Conservation (phyloP, 1,140 invertebrate species). For the Heliconius melpomene region DNA sequence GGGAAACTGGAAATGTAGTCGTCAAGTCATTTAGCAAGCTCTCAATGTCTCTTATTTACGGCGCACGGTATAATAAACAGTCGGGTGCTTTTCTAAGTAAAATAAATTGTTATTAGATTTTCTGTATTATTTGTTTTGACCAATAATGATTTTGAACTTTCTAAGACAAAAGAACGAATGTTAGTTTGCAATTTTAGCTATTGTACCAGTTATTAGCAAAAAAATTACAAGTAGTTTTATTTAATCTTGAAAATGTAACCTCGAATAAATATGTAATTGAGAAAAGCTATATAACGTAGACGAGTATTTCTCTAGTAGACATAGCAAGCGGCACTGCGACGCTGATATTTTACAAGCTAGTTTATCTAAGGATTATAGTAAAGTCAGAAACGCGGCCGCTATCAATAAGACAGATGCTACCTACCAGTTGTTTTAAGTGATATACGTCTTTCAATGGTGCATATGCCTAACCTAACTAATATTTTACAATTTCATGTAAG, state of each 20-base stretch:
- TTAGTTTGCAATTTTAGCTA: too few relatives aligned
- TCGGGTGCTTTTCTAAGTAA: background rate
- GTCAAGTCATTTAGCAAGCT: conserved; percentile 3
- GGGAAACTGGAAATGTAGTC: background rate
- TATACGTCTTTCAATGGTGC: conserved; percentile 2
- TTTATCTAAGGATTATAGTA: conserved; percentile 24
- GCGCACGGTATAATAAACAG: background rate
- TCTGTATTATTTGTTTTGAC: background rate
- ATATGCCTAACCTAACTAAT: background rate
- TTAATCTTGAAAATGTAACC: too few relatives aligned
- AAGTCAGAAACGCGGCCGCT: conserved; percentile 13
- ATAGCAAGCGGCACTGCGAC: background rate
- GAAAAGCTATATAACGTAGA: background rate
- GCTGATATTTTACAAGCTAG: conserved; percentile 6
- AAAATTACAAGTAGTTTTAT: too few relatives aligned
- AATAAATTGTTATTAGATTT: background rate
- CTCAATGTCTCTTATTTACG: background rate
- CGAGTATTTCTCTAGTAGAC: background rate
- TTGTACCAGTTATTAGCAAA: too few relatives aligned
- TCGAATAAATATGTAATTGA: too few relatives aligned
- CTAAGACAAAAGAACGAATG: too few relatives aligned
- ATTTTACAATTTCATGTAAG: too few relatives aligned
- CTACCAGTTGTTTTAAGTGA: conserved; percentile 47
- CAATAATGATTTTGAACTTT: too few relatives aligned
- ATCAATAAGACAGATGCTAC: conserved; percentile 33